These are phyloP conservation scores for Calonectris borealis DNA, from an alignment of 2,113 vertebrate genomes.

Conservation along the genomic window DNA sequence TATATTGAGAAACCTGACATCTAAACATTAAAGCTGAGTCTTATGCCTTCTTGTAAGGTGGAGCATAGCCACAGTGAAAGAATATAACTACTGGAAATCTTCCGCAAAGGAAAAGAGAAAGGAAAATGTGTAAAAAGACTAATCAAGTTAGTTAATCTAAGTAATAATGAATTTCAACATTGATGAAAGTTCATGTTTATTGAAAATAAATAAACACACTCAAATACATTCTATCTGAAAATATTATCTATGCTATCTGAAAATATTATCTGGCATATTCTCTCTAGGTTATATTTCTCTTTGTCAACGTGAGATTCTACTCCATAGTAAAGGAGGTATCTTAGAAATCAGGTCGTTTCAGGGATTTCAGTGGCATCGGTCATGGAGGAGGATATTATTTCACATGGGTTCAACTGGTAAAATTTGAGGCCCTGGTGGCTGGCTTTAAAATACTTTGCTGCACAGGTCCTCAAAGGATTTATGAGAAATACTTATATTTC, in stretches of 20 bases:
- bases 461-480: not conserved
- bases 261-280: not conserved
- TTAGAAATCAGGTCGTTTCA: not conserved
- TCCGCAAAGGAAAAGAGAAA: not conserved
- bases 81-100: not conserved
- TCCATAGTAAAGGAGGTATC: not conserved
- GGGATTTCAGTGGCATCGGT: accelerated
- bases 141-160: not conserved
- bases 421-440: not conserved
- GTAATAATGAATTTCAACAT: not conserved
- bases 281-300: not conserved
- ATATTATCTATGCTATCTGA: not conserved
- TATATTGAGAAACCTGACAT: not conserved
- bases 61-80: not conserved
- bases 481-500: not conserved
- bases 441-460: not conserved
- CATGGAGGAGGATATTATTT: not conserved
- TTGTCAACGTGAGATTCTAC: not conserved
- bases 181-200: not conserved
- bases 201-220: not conserved
- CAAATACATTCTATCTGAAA: not conserved
- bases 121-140: not conserved
- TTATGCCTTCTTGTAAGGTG: not conserved
- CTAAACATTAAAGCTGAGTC: not conserved
- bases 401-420: not conserved